Percentiles rank a stretch among this genome's conserved stretches.
Conservation (phyloP, 1,140 invertebrate genomes). For the Drosophila eugracilis region DNA sequence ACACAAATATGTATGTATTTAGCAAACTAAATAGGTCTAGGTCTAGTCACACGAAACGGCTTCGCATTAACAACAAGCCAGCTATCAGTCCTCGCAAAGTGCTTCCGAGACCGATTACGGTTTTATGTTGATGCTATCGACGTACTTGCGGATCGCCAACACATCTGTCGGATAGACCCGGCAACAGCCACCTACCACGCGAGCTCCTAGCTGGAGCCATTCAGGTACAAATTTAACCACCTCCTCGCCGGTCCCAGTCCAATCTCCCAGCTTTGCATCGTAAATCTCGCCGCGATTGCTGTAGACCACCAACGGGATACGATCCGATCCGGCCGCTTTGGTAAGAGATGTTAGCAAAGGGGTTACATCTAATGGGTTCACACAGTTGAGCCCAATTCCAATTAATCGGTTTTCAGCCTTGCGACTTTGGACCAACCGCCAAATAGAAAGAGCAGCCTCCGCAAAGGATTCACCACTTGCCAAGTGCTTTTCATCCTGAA, state of each 20-base stretch:
- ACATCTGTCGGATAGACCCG: constrained; percentile 89
- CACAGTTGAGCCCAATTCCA: constrained; percentile 95
- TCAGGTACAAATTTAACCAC: constrained; percentile 87
- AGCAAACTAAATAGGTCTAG: constrained; percentile 52
- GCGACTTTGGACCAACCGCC: constrained; percentile 86
- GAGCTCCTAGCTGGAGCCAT: constrained; percentile 89
- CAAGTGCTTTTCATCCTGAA: constrained; percentile 87
- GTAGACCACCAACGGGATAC: constrained; percentile 88
- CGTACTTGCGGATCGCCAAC: constrained; percentile 84
- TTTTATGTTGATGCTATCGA: constrained; percentile 69
- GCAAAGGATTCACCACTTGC: constrained; percentile 91
- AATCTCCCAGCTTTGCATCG: constrained; percentile 85
- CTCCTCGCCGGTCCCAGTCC: constrained; percentile 86
- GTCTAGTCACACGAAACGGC: constrained; percentile 44
- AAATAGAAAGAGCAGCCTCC: constrained; percentile 82
- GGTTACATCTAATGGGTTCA: constrained; percentile 87
- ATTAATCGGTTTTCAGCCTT: constrained; percentile 87
- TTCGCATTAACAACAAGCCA: constrained; percentile 23
- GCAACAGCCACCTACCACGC: constrained; percentile 92
- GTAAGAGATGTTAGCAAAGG: constrained; percentile 86
- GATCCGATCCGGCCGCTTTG: constrained; percentile 18
- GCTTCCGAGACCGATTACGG: constrained; percentile 30
- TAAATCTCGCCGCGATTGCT: constrained; percentile 90
- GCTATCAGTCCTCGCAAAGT: constrained; percentile 26
- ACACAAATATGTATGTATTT: constrained; percentile 30